Evolutionary conservation across 2,113 vertebrate species (phyloP).

Genomic region (Oreochromis niloticus): DNA sequence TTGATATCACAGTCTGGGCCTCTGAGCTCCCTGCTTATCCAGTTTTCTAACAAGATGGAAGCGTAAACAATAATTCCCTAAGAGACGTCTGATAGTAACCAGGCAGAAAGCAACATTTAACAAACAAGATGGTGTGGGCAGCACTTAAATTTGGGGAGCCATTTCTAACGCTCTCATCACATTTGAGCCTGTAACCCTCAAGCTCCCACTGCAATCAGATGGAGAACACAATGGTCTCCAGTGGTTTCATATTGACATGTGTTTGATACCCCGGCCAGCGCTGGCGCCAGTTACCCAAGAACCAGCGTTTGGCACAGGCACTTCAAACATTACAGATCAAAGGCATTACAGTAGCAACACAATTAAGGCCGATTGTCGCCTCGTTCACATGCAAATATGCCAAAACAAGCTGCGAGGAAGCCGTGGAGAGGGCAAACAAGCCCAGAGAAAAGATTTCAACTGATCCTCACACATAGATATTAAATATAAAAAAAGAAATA

Average conservation of each 20-base stretch:
- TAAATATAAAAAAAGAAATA: neutral
- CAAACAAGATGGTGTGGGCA: neutral
- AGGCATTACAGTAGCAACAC: conserved; percentile 72
- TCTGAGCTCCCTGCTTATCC: neutral
- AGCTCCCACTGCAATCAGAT: neutral
- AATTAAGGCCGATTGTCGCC: conserved; percentile 54
- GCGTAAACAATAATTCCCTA: neutral
- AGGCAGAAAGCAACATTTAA: neutral
- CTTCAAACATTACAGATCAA: conserved; percentile 68
- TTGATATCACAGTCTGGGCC: neutral
- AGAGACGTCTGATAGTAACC: neutral
- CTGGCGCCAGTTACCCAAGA: conserved; percentile 56
- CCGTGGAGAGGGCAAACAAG: neutral
- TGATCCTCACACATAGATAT: neutral
- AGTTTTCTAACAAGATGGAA: neutral
- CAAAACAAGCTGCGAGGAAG: conserved; percentile 45
- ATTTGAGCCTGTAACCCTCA: neutral
- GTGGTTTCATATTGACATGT: conserved; percentile 38
- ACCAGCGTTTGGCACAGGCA: conserved; percentile 49
- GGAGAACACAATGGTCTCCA: conserved; percentile 2
- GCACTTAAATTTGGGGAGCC: neutral
- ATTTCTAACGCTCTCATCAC: neutral
- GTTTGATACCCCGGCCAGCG: conserved; percentile 45
- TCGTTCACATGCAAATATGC: conserved; percentile 60
- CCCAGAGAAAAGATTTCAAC: neutral